phyloP scores from a whole-genome alignment of 2,888 invertebrate genomes.

The Aproaerema taeniolella region DNA sequence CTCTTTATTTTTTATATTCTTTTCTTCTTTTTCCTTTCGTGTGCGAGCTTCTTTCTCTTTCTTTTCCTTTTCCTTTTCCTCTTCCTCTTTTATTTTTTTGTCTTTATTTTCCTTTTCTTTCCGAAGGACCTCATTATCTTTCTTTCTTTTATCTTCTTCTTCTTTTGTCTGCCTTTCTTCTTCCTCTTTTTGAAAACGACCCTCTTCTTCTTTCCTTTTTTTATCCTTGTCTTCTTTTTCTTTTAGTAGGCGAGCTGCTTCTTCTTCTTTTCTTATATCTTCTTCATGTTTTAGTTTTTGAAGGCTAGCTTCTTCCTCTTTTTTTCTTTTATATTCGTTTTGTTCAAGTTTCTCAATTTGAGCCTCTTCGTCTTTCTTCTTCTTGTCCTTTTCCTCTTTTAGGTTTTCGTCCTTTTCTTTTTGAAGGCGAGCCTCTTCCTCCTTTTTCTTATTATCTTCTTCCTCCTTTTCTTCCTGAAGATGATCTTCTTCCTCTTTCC shows the following conservation, averaged over 20 bases:
- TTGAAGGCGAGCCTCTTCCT: background rate
- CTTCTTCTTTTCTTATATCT: conserved; percentile 11
- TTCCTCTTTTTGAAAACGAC: conserved; percentile 14
- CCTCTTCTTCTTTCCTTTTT: conserved; percentile 15
- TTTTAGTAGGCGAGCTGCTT: conserved; percentile 8
- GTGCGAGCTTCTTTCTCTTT: conserved; percentile 9
- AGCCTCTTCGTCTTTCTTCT: conserved; percentile 1
- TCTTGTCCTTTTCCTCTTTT: conserved; percentile 1
- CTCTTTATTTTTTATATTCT: background rate
- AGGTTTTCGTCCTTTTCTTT: conserved; percentile 1
- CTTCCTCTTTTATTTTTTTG: conserved; percentile 16
- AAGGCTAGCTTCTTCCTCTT: conserved; percentile 18
- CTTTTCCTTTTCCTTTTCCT: conserved; percentile 11
- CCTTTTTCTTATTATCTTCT: conserved; percentile 10
- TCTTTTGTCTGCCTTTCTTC: conserved; percentile 3
- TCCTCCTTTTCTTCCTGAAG: conserved; percentile 14
- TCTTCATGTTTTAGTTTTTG: conserved; percentile 11
- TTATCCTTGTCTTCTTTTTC: conserved; percentile 18
- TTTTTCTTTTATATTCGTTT: conserved; percentile 13
- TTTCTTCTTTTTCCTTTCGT: too few species aligned
- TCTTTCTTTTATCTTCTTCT: conserved; percentile 18
- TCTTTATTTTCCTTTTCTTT: conserved; percentile 21
- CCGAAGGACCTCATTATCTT: conserved; percentile 3
- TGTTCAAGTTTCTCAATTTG: conserved; percentile 2
- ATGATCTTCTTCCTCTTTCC: conserved; percentile 18